These are phyloP conservation scores for Catocala fraxini DNA, from an alignment of 2,888 invertebrate species.

Conservation along the genomic window DNA sequence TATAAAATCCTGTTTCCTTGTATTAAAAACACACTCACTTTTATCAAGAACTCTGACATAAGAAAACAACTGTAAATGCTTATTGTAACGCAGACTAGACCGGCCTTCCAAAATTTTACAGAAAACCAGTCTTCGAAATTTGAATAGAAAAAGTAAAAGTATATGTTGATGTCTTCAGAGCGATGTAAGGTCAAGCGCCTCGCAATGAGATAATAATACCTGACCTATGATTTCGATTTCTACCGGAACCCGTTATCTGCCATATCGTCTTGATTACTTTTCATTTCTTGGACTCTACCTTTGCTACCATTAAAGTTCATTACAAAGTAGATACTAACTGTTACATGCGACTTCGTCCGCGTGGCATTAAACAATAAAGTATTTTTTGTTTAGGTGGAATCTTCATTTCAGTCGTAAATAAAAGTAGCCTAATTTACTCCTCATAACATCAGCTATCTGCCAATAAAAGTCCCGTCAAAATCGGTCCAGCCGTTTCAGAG, in stretches of 20 bases:
- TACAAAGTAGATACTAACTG: not conserved
- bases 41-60: too few species aligned
- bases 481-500: too few species aligned
- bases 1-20: too few species aligned
- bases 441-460: too few species aligned
- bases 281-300: constrained; percentile 35
- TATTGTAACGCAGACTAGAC: not conserved
- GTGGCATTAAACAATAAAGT: too few species aligned
- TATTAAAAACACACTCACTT: too few species aligned
- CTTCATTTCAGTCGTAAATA: too few species aligned
- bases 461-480: too few species aligned
- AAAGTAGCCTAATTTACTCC: too few species aligned
- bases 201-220: constrained; percentile 47
- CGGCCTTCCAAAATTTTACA: not conserved
- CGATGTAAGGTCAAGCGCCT: constrained; percentile 47
- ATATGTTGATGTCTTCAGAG: constrained; percentile 28
- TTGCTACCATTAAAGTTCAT: constrained; percentile 5
- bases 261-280: constrained; percentile 42
- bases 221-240: constrained; percentile 70
- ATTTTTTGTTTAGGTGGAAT: too few species aligned
- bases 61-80: not conserved
- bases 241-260: constrained; percentile 52
- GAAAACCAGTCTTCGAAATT: constrained; percentile 9
- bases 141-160: constrained; percentile 46
- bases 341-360: too few species aligned